Percentiles rank a stretch among this genome's conserved stretches.
Evolutionary conservation across 2,888 invertebrate species (phyloP).

Genomic region (Anarsia innoxiella): DNA sequence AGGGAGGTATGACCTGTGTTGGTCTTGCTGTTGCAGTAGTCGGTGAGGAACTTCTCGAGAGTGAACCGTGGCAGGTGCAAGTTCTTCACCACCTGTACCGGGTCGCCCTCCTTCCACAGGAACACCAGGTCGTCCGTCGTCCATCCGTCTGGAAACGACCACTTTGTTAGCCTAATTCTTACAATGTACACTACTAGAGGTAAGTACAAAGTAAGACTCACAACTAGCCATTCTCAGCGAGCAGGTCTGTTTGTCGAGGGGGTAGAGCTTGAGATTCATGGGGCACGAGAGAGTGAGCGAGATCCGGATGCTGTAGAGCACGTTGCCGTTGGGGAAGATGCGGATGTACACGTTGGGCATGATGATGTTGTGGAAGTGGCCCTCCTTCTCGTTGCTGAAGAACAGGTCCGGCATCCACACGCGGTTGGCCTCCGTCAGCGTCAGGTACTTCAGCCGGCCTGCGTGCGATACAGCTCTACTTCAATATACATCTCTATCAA

Average conservation of each 20-base stretch:
- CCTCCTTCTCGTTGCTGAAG: conserved; percentile 98
- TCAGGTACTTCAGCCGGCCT: conserved; percentile 87
- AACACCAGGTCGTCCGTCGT: conserved; percentile 97
- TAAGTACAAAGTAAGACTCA: too few relatives aligned
- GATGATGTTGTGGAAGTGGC: conserved; percentile 97
- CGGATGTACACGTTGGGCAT: conserved; percentile 98
- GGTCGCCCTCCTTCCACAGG: conserved; percentile 96
- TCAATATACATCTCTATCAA: too few relatives aligned
- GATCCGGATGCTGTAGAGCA: conserved; percentile 97
- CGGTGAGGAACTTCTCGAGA: conserved; percentile 94
- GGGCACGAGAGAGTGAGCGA: conserved; percentile 97
- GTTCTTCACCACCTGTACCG: conserved; percentile 96
- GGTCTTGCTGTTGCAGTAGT: conserved; percentile 97
- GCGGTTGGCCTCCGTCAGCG: conserved; percentile 93
- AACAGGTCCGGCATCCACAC: conserved; percentile 99
- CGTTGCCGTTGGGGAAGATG: conserved; percentile 95
- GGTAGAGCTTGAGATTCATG: conserved; percentile 98
- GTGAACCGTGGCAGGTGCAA: conserved; percentile 96
- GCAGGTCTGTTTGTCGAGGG: conserved; percentile 96
- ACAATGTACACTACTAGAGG: too few relatives aligned
- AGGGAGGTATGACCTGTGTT: conserved; percentile 95
- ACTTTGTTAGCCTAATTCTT: too few relatives aligned
- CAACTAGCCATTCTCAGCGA: conserved; percentile 97
- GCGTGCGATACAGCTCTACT: too few relatives aligned
- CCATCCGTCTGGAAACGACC: conserved; percentile 95